Base-by-base conservation (phyloP, 2,797 vertebrate species). In the Intellagama lesueurii region DNA sequence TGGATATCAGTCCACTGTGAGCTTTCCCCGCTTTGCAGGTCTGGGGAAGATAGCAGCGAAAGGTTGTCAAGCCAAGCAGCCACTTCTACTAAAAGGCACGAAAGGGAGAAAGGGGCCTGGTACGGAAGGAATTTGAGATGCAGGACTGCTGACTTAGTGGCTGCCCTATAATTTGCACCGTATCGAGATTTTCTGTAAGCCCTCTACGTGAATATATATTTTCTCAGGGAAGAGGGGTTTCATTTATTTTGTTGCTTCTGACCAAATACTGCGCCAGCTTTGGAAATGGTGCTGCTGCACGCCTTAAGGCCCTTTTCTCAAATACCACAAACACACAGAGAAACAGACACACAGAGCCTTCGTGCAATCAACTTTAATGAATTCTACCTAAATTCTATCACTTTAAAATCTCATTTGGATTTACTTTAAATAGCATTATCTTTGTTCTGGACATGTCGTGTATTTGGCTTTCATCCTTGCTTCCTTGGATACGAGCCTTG, bases 221-320 rank as follows among this genome's bases (percentile, higher is more conserved):
- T 49, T 81, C 88, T 86, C 78, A 81, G 83, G 83, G 83, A 86
- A 75, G 30, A 22, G 85, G 7, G 17, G 9, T 75, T 81, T 28
- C 6, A 32, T 14, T 64, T n/a, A 40, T 70, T 72, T 66, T 56
- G 77, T 16, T 73, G 68, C 40, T 85, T 44, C 76, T 79, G 44
- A 83, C 35, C 66, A 40, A 70, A 70, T 79, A 32, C 28, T 24
- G 3, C 19, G 14, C 64, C 49, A 26, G 5, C 22, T 78, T 77
- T 77, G 16, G n/a, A 69, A 40, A 9, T 6, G 22, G 9, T 8
- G 3, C 4, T 44, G 47, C 44, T 75, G 49, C 19, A 47, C 11
- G 75, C 75, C 9, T 77, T 3, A 26, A 11, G 1, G 22, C 8
- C 35, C 44, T 44, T 17, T 47, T 44, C 24, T 24, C 9, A 8